Evolutionary conservation across 1,140 invertebrate species (phyloP).

Genomic region (Trichogramma pretiosum): DNA sequence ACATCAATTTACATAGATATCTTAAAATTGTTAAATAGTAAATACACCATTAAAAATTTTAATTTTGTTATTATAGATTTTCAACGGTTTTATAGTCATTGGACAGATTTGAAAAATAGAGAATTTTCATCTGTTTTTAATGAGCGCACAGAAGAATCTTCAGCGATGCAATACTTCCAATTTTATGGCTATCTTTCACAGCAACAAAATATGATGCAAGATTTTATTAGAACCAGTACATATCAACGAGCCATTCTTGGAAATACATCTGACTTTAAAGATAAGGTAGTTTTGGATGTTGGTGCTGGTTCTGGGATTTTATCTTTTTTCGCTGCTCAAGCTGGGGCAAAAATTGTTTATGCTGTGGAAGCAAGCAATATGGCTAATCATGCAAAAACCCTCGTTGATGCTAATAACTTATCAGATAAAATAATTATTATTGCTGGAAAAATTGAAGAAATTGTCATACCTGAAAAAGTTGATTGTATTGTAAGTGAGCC

Average conservation of each 20-base stretch:
- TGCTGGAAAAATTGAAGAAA: slow-evolving; percentile 97
- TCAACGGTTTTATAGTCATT: not conserved
- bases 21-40: no score
- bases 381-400: slow-evolving; percentile 88
- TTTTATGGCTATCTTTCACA: slow-evolving; percentile 98
- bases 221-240: slow-evolving; percentile 95
- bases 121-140: slow-evolving; percentile 81
- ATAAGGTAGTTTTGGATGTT: slow-evolving; percentile 92
- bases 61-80: slow-evolving; percentile 68
- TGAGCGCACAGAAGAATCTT: slow-evolving; percentile 93
- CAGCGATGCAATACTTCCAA: slow-evolving; percentile 95
- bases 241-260: slow-evolving; percentile 95
- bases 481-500: slow-evolving; percentile 98
- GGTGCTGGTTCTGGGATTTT: slow-evolving; percentile 95
- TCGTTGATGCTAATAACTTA: slow-evolving; percentile 86
- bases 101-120: slow-evolving; percentile 53
- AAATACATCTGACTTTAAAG: slow-evolving; percentile 87
- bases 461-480: slow-evolving; percentile 87
- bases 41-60: slow-evolving; percentile 68
- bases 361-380: slow-evolving; percentile 98
- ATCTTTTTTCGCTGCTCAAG: slow-evolving; percentile 97
- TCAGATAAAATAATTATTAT: slow-evolving; percentile 83
- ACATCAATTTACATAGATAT: no score
- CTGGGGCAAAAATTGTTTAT: slow-evolving; percentile 93
- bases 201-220: slow-evolving; percentile 99